Evolutionary conservation across 1,140 invertebrate species (phyloP), one percentile per base, ranked within the genome.

Genomic region (Leptinotarsa undecemlineata): DNA sequence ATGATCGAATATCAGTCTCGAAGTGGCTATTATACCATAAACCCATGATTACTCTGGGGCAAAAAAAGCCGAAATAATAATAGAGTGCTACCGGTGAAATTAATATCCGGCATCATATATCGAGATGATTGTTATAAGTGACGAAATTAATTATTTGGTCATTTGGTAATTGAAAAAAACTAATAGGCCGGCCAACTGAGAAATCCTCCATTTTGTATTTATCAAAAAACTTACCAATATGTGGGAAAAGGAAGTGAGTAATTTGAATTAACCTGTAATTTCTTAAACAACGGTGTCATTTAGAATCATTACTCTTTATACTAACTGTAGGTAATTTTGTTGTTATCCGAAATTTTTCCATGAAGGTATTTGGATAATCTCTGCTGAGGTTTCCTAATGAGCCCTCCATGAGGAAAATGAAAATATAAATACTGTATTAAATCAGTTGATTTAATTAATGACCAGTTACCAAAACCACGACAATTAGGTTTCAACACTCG

Each of bases 61-160:
- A 57, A 57, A 57, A 57, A 57, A 57, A 19, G 15, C 51, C 51
- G n/a, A 57, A 57, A 57, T 57, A 57, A 57, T 57, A 57, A 57
- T 57, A 19, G 51, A 19, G 15, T 57, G 51, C 51, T 15, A 57
- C 51, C 51, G 51, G 51, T 57, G n/a, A 19, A 57, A 57, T 57
- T 57, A 42, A 57, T 57, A 57, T 19, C 51, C n/a, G 51, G 15
- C 51, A 57, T 57, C 51, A 57, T 57, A 15, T n/a, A 19, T 57
- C 51, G 17, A 19, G 51, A 57, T 57, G 51, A 57, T 57, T 57
- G 51, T 57, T 57, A 17, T 57, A 57, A 57, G 14, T 57, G 51
- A 57, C 51, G 51, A 57, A 17, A 15, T 57, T 57, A 57, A 57
- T 57, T 11, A 11, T 42, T 57, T 57, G 51, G 15, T 57, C 51